Evolutionary conservation across 2,888 invertebrate species (phyloP).

Genomic region (Spicauda simplicius): DNA sequence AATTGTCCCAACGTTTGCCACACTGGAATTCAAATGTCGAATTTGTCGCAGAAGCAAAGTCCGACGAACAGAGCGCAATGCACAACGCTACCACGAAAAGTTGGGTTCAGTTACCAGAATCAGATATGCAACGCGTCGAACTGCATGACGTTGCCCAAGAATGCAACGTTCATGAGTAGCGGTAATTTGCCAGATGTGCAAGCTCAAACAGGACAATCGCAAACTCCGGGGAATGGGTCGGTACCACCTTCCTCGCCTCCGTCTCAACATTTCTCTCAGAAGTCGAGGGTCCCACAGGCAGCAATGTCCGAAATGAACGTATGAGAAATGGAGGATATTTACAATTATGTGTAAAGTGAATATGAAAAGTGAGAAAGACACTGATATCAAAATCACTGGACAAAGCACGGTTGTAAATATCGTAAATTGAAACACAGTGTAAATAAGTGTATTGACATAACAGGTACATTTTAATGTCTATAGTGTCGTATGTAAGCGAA

Average conservation of each 20-base stretch:
- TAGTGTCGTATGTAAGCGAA: slow-evolving; percentile 46
- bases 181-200: slow-evolving; percentile 80
- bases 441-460: slow-evolving; percentile 56
- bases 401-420: slow-evolving; percentile 81
- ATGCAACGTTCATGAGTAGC: slow-evolving; percentile 79
- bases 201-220: slow-evolving; percentile 75
- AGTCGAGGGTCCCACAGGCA: slow-evolving; percentile 89
- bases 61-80: slow-evolving; percentile 76
- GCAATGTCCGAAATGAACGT: slow-evolving; percentile 96
- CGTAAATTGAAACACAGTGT: slow-evolving; percentile 56
- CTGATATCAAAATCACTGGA: slow-evolving; percentile 57
- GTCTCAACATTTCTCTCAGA: slow-evolving; percentile 77
- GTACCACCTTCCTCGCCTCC: slow-evolving; percentile 74
- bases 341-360: slow-evolving; percentile 83
- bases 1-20: slow-evolving; percentile 85
- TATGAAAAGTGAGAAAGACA: slow-evolving; percentile 55
- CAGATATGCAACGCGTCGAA: slow-evolving; percentile 77
- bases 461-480: slow-evolving; percentile 59
- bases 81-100: slow-evolving; percentile 79
- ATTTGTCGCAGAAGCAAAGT: slow-evolving; percentile 73
- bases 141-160: slow-evolving; percentile 87
- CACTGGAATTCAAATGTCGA: slow-evolving; percentile 85
- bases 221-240: slow-evolving; percentile 73
- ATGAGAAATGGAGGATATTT: slow-evolving; percentile 88
- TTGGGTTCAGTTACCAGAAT: slow-evolving; percentile 77